Conservation (phyloP, 2,888 invertebrate species). For the Drosophila rellima region DNA sequence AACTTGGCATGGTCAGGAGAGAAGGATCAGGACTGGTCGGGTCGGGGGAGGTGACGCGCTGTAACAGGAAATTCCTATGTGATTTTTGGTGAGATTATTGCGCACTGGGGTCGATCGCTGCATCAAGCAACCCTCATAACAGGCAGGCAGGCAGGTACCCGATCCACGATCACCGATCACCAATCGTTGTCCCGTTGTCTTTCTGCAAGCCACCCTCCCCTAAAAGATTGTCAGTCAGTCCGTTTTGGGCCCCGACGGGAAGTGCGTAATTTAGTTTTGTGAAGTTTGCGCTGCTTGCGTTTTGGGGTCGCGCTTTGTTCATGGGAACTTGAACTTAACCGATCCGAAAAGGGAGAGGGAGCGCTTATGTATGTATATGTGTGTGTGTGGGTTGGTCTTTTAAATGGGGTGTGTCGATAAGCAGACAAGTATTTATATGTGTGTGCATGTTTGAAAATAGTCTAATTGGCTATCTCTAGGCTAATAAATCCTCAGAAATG, state of each 20-base stretch:
- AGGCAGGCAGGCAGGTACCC: constrained; percentile 55
- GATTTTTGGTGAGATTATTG: constrained; percentile 77
- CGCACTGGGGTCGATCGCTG: constrained; percentile 57
- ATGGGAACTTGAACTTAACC: constrained; percentile 73
- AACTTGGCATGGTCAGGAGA: constrained; percentile 42
- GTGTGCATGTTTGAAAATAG: constrained; percentile 14
- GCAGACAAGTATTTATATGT: neutral
- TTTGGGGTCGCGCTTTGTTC: constrained; percentile 74
- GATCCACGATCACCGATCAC: constrained; percentile 19
- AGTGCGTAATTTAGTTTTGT: constrained; percentile 80
- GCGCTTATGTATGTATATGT: constrained; percentile 13
- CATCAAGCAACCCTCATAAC: constrained; percentile 48
- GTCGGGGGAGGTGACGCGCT: constrained; percentile 42
- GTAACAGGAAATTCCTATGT: constrained; percentile 82
- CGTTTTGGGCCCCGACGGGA: constrained; percentile 65
- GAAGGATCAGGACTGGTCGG: constrained; percentile 5
- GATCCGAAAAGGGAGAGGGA: constrained; percentile 20
- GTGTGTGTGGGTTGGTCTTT: constrained; percentile 54
- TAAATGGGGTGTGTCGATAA: constrained; percentile 32
- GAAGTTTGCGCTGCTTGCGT: constrained; percentile 61
- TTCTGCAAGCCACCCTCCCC: constrained; percentile 65
- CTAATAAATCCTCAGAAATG: neutral
- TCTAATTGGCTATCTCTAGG: constrained; percentile 34
- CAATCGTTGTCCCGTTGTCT: constrained; percentile 46
- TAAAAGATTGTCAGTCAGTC: constrained; percentile 42